These are phyloP conservation scores for Steinernema carpocapsae DNA, from an alignment of 2,888 invertebrate genomes.

Conservation along the genomic window DNA sequence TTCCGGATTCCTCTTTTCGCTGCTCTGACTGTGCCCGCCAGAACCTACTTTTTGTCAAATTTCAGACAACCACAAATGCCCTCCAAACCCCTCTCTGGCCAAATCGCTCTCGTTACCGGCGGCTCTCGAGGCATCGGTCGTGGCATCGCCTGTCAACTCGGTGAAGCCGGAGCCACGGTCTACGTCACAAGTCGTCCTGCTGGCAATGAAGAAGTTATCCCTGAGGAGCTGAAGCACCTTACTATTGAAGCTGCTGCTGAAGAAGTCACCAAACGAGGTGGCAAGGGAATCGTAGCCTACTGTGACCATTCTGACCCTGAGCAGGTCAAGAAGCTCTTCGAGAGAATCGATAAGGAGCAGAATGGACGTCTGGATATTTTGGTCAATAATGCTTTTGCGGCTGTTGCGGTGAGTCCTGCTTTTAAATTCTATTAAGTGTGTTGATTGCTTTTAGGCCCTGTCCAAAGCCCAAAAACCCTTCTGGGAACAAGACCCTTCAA, in stretches of 20 bases:
- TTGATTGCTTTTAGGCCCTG: conserved; percentile 23
- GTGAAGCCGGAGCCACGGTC: conserved; percentile 70
- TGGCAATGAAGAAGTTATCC: not conserved
- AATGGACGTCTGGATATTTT: conserved; percentile 69
- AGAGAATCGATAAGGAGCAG: conserved; percentile 67
- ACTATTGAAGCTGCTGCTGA: conserved; percentile 43
- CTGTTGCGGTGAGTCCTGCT: conserved; percentile 34
- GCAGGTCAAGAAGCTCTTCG: conserved; percentile 68
- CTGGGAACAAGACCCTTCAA: conserved; percentile 68
- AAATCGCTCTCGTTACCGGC: conserved; percentile 60
- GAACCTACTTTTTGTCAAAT: no score
- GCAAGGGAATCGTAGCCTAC: conserved; percentile 68
- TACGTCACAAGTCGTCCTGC: conserved; percentile 68
- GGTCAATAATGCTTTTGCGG: conserved; percentile 70
- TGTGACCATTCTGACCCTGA: conserved; percentile 69
- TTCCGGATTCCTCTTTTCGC: no score
- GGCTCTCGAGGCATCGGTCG: conserved; percentile 57
- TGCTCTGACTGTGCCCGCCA: no score
- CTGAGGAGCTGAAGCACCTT: conserved; percentile 26
- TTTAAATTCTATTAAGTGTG: not conserved
- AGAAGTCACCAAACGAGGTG: conserved; percentile 68
- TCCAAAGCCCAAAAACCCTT: conserved; percentile 61
- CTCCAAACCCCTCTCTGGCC: conserved; percentile 42
- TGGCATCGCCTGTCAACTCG: conserved; percentile 68
- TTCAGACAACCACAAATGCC: no score